These are phyloP conservation scores for Pachliopta kotzebuea DNA, from an alignment of 2,888 invertebrate species.

Conservation along the genomic window DNA sequence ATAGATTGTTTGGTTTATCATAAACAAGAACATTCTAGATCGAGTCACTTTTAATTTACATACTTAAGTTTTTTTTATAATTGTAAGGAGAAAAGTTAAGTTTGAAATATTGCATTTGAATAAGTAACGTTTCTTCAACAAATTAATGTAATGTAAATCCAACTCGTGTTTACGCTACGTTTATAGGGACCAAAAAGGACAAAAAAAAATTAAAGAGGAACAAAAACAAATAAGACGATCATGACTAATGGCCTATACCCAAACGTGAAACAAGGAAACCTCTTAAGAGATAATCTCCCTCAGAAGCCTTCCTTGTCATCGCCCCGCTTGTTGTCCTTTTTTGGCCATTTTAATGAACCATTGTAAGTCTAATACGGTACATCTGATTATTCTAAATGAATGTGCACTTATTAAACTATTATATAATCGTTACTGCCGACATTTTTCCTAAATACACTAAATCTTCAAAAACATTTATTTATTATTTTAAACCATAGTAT, in stretches of 20 bases:
- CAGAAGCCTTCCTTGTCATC: conserved; percentile 23
- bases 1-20: too few relatives aligned
- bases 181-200: conserved; percentile 3
- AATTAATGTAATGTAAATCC: background rate
- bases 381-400: conserved; percentile 9
- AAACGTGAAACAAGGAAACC: conserved; percentile 24
- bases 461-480: too few relatives aligned
- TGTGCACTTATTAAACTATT: background rate
- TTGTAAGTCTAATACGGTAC: conserved; percentile 19
- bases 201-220: too few relatives aligned
- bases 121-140: background rate
- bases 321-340: conserved; percentile 14
- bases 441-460: too few relatives aligned
- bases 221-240: conserved; percentile 12
- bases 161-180: background rate
- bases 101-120: background rate
- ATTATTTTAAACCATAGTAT: too few relatives aligned
- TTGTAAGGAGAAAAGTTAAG: too few relatives aligned
- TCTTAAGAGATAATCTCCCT: conserved; percentile 25
- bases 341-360: conserved; percentile 27
- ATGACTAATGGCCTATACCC: conserved; percentile 18
- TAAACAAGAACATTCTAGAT: too few relatives aligned
- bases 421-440: too few relatives aligned
- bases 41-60: too few relatives aligned
- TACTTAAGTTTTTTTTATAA: too few relatives aligned